A percentile compares a stretch with the other conserved stretches of the same genome.
phyloP scores from a whole-genome alignment of 2,888 invertebrate genomes.

The Patella ulyssiponensis region DNA sequence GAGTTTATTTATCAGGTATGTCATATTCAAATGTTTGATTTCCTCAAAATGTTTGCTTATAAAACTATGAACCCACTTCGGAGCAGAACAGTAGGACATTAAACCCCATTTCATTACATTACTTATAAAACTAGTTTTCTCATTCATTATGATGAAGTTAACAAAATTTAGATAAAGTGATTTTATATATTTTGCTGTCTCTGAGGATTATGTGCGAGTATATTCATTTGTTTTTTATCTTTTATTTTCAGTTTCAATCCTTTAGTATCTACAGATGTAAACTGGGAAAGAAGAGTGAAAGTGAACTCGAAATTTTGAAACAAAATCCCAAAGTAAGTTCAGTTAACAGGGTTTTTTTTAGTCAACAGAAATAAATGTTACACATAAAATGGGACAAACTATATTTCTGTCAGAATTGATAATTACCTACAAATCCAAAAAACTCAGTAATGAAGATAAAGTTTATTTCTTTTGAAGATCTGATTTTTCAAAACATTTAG shows the following conservation, averaged over 20 bases:
- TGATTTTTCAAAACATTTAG: no score
- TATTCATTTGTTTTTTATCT: neutral
- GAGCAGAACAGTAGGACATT: no score
- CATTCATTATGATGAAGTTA: neutral
- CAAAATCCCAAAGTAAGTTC: conserved; percentile 82
- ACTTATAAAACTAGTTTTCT: neutral
- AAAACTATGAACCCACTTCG: no score
- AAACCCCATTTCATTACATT: no score
- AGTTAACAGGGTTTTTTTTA: no score
- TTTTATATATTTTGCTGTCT: no score
- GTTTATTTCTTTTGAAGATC: no score
- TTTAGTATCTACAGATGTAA: conserved; percentile 86
- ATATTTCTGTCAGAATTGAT: no score
- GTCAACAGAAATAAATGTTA: no score
- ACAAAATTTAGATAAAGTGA: neutral
- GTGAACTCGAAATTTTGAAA: conserved; percentile 75
- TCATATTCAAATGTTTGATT: neutral
- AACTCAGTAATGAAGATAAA: neutral
- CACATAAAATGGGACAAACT: no score
- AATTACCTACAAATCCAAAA: no score
- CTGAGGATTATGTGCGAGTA: neutral
- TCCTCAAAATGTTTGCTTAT: neutral
- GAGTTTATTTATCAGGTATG: conserved; percentile 95
- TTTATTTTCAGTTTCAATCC: conserved; percentile 74
- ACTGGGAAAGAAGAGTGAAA: conserved; percentile 74